Conservation (phyloP, 2,888 invertebrate species). For the Cryptus armator region DNA sequence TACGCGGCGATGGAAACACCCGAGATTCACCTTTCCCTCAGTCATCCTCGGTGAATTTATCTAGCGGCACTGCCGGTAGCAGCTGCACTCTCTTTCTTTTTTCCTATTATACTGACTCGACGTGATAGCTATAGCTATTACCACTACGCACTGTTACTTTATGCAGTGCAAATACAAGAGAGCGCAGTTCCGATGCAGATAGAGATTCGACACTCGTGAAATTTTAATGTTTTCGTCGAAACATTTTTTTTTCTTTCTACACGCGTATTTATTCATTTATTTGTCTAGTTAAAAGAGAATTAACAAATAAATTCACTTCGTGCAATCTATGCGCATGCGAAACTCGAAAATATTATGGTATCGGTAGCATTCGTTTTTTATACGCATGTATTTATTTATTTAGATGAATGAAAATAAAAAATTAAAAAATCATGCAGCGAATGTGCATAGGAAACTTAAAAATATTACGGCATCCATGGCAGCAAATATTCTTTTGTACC, state of each 20-base stretch:
- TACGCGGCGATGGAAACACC: slow-evolving; percentile 69
- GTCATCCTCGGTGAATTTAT: slow-evolving; percentile 71
- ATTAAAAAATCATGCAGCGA: too few species aligned
- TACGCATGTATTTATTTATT: background rate
- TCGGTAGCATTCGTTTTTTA: too few species aligned
- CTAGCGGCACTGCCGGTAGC: slow-evolving; percentile 34
- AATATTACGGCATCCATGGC: too few species aligned
- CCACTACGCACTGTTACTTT: background rate
- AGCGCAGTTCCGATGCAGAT: background rate
- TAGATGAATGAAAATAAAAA: too few species aligned
- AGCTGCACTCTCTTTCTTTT: slow-evolving; percentile 57
- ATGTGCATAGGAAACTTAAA: too few species aligned
- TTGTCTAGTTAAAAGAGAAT: too few species aligned
- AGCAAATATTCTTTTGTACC: too few species aligned
- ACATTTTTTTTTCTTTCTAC: too few species aligned
- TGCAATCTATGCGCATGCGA: too few species aligned
- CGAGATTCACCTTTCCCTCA: slow-evolving; percentile 74
- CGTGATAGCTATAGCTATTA: background rate
- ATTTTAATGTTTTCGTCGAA: background rate
- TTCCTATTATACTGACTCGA: slow-evolving; percentile 42
- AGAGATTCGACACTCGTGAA: background rate
- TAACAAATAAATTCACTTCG: too few species aligned
- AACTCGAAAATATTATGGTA: too few species aligned
- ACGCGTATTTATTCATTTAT: too few species aligned
- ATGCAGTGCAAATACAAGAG: slow-evolving; percentile 7